phyloP scores from a whole-genome alignment of 2,888 invertebrate genomes.

The Eupeodes latifasciatus region DNA sequence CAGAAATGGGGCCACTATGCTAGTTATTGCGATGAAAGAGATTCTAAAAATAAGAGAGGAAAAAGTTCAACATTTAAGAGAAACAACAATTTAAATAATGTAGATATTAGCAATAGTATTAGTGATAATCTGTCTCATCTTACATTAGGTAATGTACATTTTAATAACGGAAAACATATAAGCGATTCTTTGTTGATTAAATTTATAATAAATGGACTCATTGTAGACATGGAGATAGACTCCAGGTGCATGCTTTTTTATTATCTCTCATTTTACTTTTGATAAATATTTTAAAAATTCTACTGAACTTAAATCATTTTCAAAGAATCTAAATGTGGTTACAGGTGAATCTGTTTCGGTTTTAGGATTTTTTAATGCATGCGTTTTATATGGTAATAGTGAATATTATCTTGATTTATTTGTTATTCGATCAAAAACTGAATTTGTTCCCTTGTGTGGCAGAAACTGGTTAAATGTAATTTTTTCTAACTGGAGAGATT shows the following conservation, averaged over 20 bases:
- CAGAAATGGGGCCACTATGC: conserved; percentile 30
- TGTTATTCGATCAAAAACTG: conserved; percentile 51
- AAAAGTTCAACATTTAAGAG: not conserved
- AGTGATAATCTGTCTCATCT: conserved; percentile 37
- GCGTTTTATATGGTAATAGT: conserved; percentile 14
- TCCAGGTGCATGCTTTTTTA: too few relatives aligned
- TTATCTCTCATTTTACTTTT: too few relatives aligned
- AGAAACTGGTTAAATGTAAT: conserved; percentile 16
- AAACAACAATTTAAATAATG: conserved; percentile 36
- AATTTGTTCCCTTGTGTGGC: conserved; percentile 75
- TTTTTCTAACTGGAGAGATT: conserved; percentile 63
- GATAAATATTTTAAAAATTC: too few relatives aligned
- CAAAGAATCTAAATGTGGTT: conserved; percentile 26
- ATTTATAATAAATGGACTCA: too few relatives aligned
- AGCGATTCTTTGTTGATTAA: too few relatives aligned
- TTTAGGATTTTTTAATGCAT: conserved; percentile 36
- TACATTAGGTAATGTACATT: conserved; percentile 39
- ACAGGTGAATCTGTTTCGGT: conserved; percentile 38
- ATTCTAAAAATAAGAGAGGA: conserved; percentile 7
- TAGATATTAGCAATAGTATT: conserved; percentile 23
- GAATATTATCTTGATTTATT: conserved; percentile 40
- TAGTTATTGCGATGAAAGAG: conserved; percentile 29
- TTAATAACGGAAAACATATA: not conserved
- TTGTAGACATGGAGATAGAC: too few relatives aligned
- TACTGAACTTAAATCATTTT: not conserved